Conservation (phyloP, 2,797 vertebrate species). For the Decapterus maruadsi region DNA sequence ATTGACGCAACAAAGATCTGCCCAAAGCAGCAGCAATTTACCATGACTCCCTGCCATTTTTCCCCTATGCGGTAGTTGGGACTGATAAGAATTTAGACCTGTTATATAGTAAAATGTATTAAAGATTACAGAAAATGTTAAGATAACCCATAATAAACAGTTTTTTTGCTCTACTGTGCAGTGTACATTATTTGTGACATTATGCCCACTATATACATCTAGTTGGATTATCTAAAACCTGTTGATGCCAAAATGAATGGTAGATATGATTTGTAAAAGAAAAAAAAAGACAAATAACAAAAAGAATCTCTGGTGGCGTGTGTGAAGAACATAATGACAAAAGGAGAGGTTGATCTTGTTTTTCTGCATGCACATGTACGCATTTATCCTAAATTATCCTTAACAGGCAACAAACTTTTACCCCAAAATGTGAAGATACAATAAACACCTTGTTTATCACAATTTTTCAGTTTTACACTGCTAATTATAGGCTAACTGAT, state of each 20-base stretch:
- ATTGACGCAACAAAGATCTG: background rate
- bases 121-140: conserved; percentile 23
- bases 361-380: background rate
- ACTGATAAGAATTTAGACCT: conserved; percentile 15
- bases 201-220: background rate
- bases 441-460: background rate
- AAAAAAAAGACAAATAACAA: background rate
- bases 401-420: background rate
- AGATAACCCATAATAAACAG: background rate
- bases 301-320: background rate
- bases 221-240: too few relatives aligned
- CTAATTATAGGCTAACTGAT: too few relatives aligned
- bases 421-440: background rate
- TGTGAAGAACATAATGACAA: background rate
- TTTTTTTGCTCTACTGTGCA: background rate
- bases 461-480: background rate
- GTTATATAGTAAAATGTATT: conserved; percentile 6
- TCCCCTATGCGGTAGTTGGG: background rate
- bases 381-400: background rate
- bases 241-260: too few relatives aligned
- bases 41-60: background rate
- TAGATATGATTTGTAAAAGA: background rate
- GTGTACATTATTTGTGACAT: background rate
- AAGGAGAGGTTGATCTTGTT: background rate
- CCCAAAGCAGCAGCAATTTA: background rate